Evolutionary conservation across 1,140 invertebrate genomes (phyloP).

Genomic region (Diorhabda carinulata): DNA sequence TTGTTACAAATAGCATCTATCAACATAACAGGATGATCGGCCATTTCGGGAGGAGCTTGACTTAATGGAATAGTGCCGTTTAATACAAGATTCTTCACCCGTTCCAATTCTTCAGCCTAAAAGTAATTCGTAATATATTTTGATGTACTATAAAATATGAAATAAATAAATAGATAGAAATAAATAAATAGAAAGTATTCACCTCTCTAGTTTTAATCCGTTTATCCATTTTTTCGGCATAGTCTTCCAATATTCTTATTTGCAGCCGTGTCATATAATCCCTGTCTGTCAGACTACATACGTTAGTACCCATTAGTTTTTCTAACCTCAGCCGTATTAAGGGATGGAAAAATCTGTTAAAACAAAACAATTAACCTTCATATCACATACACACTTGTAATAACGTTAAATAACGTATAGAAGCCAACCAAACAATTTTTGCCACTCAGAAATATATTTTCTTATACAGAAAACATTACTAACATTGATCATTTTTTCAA

Average conservation of each 20-base stretch:
- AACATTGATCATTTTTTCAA: no score
- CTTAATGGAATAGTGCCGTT: conserved; percentile 58
- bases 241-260: conserved; percentile 56
- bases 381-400: no score
- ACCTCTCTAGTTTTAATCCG: conserved; percentile 62
- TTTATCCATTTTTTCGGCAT: conserved; percentile 57
- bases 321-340: conserved; percentile 57
- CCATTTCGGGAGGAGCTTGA: conserved; percentile 61
- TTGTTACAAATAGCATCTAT: conserved; percentile 61
- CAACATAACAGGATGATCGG: conserved; percentile 62
- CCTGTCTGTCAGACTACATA: conserved; percentile 61
- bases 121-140: background rate
- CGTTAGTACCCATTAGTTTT: conserved; percentile 61
- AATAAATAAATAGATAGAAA: background rate
- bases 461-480: no score
- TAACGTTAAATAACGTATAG: no score
- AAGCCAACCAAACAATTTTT: no score
- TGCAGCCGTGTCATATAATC: conserved; percentile 63
- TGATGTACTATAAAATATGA: background rate
- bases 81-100: conserved; percentile 63
- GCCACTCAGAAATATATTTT: no score
- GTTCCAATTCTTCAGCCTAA: conserved; percentile 62
- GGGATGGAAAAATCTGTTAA: conserved; percentile 51
- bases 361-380: background rate
- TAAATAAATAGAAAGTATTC: background rate